A percentile compares a stretch with the other conserved stretches of the same genome.
phyloP scores from a whole-genome alignment of 2,888 invertebrate species.

The Mythimna ferrago region DNA sequence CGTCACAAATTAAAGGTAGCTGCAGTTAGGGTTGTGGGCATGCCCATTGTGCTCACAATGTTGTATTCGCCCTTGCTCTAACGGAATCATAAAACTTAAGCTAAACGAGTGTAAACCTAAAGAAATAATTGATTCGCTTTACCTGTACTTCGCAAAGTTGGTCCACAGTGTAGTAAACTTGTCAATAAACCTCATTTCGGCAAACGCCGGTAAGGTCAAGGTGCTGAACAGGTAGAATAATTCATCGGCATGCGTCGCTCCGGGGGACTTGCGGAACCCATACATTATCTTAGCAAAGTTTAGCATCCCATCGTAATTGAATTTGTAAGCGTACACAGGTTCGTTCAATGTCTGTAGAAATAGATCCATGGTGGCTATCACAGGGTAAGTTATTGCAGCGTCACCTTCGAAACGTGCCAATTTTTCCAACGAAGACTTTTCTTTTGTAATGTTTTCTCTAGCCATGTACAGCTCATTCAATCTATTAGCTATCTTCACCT shows the following conservation, averaged over 20 bases:
- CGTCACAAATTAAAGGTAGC: too few species aligned
- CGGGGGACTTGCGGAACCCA: slow-evolving; percentile 75
- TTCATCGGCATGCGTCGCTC: slow-evolving; percentile 87
- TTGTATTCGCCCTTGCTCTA: too few species aligned
- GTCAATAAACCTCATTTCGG: slow-evolving; percentile 51
- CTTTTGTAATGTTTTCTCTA: slow-evolving; percentile 80
- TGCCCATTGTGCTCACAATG: too few species aligned
- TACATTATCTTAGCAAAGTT: slow-evolving; percentile 79
- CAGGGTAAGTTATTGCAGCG: slow-evolving; percentile 79
- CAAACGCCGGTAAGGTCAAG: slow-evolving; percentile 62
- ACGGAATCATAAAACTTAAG: slow-evolving; percentile 6
- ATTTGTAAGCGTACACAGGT: slow-evolving; percentile 80
- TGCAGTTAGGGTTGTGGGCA: too few species aligned
- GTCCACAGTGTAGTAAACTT: slow-evolving; percentile 83
- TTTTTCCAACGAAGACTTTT: slow-evolving; percentile 69
- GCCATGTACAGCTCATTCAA: slow-evolving; percentile 83
- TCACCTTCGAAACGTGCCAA: slow-evolving; percentile 83
- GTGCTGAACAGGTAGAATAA: slow-evolving; percentile 84
- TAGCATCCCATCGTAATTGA: slow-evolving; percentile 81
- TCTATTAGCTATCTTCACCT: slow-evolving; percentile 67
- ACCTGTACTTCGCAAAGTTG: slow-evolving; percentile 86
- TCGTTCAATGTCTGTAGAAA: slow-evolving; percentile 70
- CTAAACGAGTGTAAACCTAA: not conserved
- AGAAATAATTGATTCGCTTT: slow-evolving; percentile 52
- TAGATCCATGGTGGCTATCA: slow-evolving; percentile 75